These are phyloP conservation scores for Todus mexicanus DNA, from an alignment of 2,797 vertebrate genomes.

Conservation along the genomic window DNA sequence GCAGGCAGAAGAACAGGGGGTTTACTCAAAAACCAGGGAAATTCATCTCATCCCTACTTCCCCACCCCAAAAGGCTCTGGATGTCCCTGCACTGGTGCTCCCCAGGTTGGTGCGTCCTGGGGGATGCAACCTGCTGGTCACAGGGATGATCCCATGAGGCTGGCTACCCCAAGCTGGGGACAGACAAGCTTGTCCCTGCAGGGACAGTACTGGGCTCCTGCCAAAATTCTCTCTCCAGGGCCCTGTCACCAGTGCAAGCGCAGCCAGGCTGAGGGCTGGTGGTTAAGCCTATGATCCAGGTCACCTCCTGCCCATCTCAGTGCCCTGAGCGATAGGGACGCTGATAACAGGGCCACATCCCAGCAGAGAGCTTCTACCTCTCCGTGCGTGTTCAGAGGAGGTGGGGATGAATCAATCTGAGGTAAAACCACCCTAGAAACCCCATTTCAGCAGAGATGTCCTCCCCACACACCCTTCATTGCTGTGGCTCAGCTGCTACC, in stretches of 20 bases:
- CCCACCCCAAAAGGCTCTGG: neutral
- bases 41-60: neutral
- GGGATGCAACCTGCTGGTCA: neutral
- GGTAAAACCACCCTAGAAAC: neutral
- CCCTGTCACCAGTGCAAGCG: neutral
- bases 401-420: neutral
- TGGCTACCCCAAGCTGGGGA: neutral
- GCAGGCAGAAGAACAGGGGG: neutral
- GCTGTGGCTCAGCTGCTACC: neutral
- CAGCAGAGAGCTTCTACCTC: neutral
- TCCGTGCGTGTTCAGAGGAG: rapidly evolving
- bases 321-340: neutral
- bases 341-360: neutral
- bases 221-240: neutral
- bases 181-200: neutral
- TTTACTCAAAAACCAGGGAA: neutral
- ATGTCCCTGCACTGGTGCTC: neutral
- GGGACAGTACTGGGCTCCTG: neutral
- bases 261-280: neutral
- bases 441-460: rapidly evolving
- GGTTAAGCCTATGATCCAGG: neutral
- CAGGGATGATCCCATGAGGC: neutral
- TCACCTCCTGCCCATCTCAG: neutral
- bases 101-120: rapidly evolving
- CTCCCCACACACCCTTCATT: neutral